These are phyloP conservation scores for Hesperia comma DNA, from an alignment of 2,888 invertebrate genomes.

Conservation along the genomic window DNA sequence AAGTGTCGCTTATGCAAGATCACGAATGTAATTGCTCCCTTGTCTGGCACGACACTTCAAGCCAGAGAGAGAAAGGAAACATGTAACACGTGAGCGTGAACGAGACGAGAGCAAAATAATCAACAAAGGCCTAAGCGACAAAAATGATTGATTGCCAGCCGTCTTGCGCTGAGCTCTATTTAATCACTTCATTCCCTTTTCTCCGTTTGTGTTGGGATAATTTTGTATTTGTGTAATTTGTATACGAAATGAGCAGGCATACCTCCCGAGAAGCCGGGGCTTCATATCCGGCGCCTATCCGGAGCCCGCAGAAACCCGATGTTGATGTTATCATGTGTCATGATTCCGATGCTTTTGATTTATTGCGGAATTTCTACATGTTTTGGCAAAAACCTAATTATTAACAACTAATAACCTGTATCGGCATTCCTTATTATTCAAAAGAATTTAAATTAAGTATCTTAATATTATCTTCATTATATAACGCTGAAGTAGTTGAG, in stretches of 20 bases:
- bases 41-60: conserved; percentile 82
- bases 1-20: conserved; percentile 85
- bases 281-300: conserved; percentile 74
- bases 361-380: conserved; percentile 34
- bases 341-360: conserved; percentile 38
- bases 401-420: conserved; percentile 31
- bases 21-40: conserved; percentile 85
- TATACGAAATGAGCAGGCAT: conserved; percentile 79
- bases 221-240: conserved; percentile 84
- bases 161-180: conserved; percentile 84
- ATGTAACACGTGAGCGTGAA: conserved; percentile 53
- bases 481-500: too few relatives aligned
- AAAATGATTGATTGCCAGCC: conserved; percentile 84
- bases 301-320: conserved; percentile 61
- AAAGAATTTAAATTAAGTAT: conserved; percentile 1
- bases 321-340: conserved; percentile 70
- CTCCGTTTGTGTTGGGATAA: conserved; percentile 83
- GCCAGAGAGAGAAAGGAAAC: conserved; percentile 71
- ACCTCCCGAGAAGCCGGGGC: conserved; percentile 66
- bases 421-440: conserved; percentile 1
- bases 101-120: conserved; percentile 62
- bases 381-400: conserved; percentile 37
- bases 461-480: too few relatives aligned
- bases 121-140: conserved; percentile 80
- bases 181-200: conserved; percentile 85